phyloP scores from a whole-genome alignment of 2,888 invertebrate species.

The Leucophenga maculata region DNA sequence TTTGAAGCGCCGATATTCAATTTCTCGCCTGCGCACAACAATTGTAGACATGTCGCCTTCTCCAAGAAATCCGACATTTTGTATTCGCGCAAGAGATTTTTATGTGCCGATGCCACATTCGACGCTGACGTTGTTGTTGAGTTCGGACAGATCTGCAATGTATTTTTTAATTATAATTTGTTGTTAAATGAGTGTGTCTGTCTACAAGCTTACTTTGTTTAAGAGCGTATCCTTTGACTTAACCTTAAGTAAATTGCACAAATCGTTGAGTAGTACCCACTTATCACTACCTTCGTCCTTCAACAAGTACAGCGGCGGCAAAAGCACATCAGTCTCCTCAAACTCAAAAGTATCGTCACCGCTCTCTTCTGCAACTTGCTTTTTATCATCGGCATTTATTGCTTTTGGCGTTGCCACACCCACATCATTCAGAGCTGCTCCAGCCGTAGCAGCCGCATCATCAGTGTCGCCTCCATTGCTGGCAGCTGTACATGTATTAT shows the following conservation, averaged over 20 bases:
- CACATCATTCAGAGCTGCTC: slow-evolving; percentile 31
- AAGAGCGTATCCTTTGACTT: slow-evolving; percentile 86
- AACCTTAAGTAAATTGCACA: slow-evolving; percentile 83
- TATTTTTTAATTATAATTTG: not conserved
- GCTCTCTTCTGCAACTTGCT: slow-evolving; percentile 35
- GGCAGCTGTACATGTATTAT: slow-evolving; percentile 32
- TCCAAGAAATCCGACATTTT: slow-evolving; percentile 87
- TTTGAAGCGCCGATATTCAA: slow-evolving; percentile 86
- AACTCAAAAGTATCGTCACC: slow-evolving; percentile 79
- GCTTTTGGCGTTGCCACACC: slow-evolving; percentile 31
- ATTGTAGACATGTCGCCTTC: slow-evolving; percentile 84
- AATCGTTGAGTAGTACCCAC: slow-evolving; percentile 87
- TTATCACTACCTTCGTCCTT: slow-evolving; percentile 79
- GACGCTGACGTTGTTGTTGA: slow-evolving; percentile 39
- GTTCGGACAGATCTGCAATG: slow-evolving; percentile 69
- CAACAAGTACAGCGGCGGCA: slow-evolving; percentile 86
- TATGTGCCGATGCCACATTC: slow-evolving; percentile 61
- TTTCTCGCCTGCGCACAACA: slow-evolving; percentile 84
- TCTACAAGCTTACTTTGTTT: slow-evolving; percentile 77
- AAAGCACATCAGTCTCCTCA: slow-evolving; percentile 84
- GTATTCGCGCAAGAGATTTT: slow-evolving; percentile 77
- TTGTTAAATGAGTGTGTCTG: not conserved
- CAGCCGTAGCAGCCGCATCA: no score
- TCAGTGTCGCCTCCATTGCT: slow-evolving; percentile 38
- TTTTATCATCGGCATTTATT: slow-evolving; percentile 39